Conservation (phyloP, 2,797 vertebrate genomes). For the Chelmon rostratus region DNA sequence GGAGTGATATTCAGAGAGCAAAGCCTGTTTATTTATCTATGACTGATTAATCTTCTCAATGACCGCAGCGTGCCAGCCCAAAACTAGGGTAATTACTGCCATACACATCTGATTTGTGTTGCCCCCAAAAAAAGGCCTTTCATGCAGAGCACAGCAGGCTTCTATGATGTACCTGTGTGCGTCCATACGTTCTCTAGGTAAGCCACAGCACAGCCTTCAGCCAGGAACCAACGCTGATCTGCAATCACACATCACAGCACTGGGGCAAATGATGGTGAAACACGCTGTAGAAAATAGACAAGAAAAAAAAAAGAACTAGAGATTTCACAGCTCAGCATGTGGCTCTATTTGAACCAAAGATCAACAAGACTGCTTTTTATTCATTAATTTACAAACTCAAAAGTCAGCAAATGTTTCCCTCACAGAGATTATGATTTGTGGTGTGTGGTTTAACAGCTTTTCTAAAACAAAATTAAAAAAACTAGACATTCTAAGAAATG, state of each 20-base stretch:
- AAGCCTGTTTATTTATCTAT: conserved; percentile 72
- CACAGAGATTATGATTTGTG: conserved; percentile 34
- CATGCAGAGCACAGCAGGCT: conserved; percentile 56
- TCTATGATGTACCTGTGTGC: conserved; percentile 61
- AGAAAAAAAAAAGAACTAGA: conserved; percentile 1
- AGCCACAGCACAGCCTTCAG: conserved; percentile 33
- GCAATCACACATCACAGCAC: conserved; percentile 32
- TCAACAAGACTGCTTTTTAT: conserved; percentile 36
- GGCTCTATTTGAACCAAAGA: conserved; percentile 26
- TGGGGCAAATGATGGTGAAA: conserved; percentile 23
- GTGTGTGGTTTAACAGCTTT: conserved; percentile 37
- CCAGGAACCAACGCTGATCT: conserved; percentile 31
- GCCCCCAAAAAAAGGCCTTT: conserved; percentile 54
- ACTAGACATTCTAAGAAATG: conserved; percentile 33
- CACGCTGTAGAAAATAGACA: conserved; percentile 11
- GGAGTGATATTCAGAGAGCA: conserved; percentile 48
- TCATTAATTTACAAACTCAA: conserved; percentile 16
- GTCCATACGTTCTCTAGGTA: conserved; percentile 28
- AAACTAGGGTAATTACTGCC: conserved; percentile 69
- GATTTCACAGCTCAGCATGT: conserved; percentile 1
- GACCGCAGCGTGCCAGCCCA: conserved; percentile 60
- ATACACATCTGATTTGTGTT: conserved; percentile 70
- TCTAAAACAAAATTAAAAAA: conserved; percentile 26
- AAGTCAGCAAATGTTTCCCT: conserved; percentile 23
- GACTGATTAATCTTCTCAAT: conserved; percentile 77